Base-by-base conservation (phyloP, 2,888 invertebrate genomes). In the Dorcus parallelipipedus region DNA sequence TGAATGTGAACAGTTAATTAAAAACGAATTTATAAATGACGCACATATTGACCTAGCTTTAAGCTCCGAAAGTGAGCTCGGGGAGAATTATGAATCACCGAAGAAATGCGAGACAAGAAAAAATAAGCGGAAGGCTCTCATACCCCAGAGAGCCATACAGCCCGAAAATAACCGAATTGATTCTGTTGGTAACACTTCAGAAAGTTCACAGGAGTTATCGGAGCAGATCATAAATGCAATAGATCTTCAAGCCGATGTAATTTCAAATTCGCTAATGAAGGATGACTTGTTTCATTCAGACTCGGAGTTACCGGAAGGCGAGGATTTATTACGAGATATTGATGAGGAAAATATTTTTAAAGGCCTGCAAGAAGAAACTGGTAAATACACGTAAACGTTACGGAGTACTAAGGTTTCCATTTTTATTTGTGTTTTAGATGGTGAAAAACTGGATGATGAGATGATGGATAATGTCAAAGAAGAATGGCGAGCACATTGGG, bases 381-480 rank as follows among this genome's bases (percentile, higher is more conserved):
- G 75, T 74, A 64, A 62, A 58, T 54, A 33, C 26, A 33, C 6
- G 26, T 1, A 33, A 33, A 33, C 7, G 1, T 3, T 26, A 2
- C 26, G 5, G 26, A 26, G 26, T 33, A 33, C 1, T 6, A 33
- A 33, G 4, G 6, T 5, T 51, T 20, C 4, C 3, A 52, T 14
- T 26, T 57, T 38, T 52, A 38, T 42, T 54, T 48, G 8, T 9
- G 45, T 57, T 64, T 9, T 40, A 72, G 73, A 71, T 59, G 72
- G 72, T 42, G 71, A 73, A 57, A 71, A 74, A 62, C 61, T 76
- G 53, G 71, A 73, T 64, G 70, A 76, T 58, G 75, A 76, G 59
- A 73, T 74, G n/a, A 78, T 81, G 49, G 80, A 82, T 52, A 80
- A 80, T 62, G 80, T 82, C 3, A 76, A 78, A 64, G 76, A 78